Evolutionary conservation across 2,888 invertebrate genomes (phyloP).

Genomic region (Thecocarcelia acutangulata): DNA sequence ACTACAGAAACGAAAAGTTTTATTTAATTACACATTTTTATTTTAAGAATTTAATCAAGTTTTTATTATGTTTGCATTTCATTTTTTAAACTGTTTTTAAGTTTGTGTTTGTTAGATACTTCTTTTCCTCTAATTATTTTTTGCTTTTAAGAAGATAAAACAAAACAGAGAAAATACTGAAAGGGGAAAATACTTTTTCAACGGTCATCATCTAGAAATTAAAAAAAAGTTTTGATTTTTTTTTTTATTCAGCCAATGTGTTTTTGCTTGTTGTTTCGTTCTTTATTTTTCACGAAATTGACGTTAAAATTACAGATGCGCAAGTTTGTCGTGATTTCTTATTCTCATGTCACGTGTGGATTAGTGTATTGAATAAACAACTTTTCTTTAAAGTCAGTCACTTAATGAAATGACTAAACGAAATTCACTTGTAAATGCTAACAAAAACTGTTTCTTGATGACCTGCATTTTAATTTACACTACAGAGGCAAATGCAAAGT

Average conservation of each 20-base stretch:
- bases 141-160: neutral
- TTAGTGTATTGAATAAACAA: too few relatives aligned
- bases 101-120: conserved; percentile 49
- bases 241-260: neutral
- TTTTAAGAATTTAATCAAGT: conserved; percentile 76
- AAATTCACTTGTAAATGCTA: too few relatives aligned
- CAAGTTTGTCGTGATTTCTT: too few relatives aligned
- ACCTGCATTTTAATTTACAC: too few relatives aligned
- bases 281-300: conserved; percentile 1
- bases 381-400: too few relatives aligned
- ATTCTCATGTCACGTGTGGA: too few relatives aligned
- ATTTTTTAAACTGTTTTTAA: conserved; percentile 55
- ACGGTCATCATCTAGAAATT: conserved; percentile 31
- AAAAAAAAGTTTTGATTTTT: conserved; percentile 30
- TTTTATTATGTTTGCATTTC: conserved; percentile 75
- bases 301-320: neutral
- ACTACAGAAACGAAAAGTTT: neutral
- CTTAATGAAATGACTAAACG: too few relatives aligned
- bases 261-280: conserved; percentile 1
- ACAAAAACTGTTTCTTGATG: too few relatives aligned
- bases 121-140: conserved; percentile 12
- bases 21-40: conserved; percentile 68
- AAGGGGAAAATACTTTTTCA: conserved; percentile 19
- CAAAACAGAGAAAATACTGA: neutral
- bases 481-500: too few relatives aligned